phyloP scores from a whole-genome alignment of 2,888 invertebrate species.

The Mythimna ferrago region DNA sequence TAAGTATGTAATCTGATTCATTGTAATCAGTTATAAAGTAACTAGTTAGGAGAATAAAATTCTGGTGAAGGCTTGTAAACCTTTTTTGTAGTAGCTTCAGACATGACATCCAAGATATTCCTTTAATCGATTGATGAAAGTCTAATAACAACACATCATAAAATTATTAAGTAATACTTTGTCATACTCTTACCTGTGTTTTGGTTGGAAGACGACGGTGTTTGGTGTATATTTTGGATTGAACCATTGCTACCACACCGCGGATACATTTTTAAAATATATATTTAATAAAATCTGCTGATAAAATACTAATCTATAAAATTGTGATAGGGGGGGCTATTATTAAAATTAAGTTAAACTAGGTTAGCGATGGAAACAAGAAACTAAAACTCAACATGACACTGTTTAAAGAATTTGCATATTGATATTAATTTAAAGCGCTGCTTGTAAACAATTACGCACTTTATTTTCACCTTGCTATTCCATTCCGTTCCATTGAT shows the following conservation, averaged over 20 bases:
- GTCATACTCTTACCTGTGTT: constrained; percentile 92
- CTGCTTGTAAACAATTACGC: constrained; percentile 64
- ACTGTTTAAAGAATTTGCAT: constrained; percentile 56
- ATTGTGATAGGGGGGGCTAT: constrained; percentile 2
- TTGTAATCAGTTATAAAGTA: background rate
- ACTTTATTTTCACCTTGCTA: constrained; percentile 53
- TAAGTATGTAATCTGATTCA: background rate
- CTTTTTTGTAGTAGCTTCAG: background rate
- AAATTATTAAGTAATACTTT: background rate
- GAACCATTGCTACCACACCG: constrained; percentile 95
- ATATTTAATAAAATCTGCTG: constrained; percentile 16
- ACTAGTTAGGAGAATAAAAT: background rate
- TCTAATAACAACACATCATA: constrained; percentile 3
- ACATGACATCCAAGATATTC: background rate
- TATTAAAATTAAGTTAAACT: constrained; percentile 76
- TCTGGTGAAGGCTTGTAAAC: background rate
- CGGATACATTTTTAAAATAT: constrained; percentile 89
- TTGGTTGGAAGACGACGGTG: constrained; percentile 95
- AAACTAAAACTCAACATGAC: constrained; percentile 50
- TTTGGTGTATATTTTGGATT: constrained; percentile 93
- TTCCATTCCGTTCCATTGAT: constrained; percentile 39
- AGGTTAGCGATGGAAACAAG: constrained; percentile 69
- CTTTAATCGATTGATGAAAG: constrained; percentile 3
- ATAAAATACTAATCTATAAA: constrained; percentile 24
- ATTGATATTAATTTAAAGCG: constrained; percentile 36